phyloP scores from a whole-genome alignment of 2,797 vertebrate genomes.

The Lithobates sylvaticus region DNA sequence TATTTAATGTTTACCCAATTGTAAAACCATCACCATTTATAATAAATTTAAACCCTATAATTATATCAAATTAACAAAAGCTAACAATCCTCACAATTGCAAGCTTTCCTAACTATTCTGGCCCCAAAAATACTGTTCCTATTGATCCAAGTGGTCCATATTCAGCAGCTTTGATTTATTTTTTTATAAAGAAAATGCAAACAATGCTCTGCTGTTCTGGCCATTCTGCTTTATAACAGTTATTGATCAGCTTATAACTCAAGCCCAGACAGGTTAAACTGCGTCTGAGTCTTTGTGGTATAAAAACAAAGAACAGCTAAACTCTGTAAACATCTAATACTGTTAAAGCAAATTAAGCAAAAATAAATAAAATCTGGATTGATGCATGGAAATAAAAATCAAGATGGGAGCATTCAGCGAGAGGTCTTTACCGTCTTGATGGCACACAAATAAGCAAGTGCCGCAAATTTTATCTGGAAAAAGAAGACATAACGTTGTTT shows the following conservation, averaged over 20 bases:
- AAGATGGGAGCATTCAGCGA: slow-evolving; percentile 6
- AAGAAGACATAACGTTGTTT: slow-evolving; percentile 3
- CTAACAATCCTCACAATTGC: background rate
- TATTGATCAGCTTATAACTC: background rate
- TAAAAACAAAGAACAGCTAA: slow-evolving; percentile 1
- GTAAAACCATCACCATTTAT: no score
- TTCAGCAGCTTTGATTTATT: slow-evolving; percentile 2
- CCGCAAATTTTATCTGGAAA: slow-evolving; percentile 24
- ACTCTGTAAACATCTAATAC: background rate
- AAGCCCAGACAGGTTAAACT: slow-evolving; percentile 5
- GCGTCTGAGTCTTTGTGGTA: background rate
- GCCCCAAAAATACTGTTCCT: background rate
- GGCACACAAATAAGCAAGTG: slow-evolving; percentile 27
- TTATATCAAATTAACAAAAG: background rate
- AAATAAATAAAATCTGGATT: slow-evolving; percentile 8
- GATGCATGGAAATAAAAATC: slow-evolving; percentile 10
- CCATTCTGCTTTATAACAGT: background rate
- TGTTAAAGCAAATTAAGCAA: background rate
- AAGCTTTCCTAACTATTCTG: background rate
- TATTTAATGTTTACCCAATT: no score
- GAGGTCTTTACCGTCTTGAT: slow-evolving; percentile 23
- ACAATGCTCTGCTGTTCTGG: background rate
- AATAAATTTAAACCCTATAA: background rate
- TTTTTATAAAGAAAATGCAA: background rate
- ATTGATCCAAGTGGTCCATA: background rate